These are phyloP conservation scores for Melieria picta DNA, from an alignment of 2,888 invertebrate species.

Conservation along the genomic window DNA sequence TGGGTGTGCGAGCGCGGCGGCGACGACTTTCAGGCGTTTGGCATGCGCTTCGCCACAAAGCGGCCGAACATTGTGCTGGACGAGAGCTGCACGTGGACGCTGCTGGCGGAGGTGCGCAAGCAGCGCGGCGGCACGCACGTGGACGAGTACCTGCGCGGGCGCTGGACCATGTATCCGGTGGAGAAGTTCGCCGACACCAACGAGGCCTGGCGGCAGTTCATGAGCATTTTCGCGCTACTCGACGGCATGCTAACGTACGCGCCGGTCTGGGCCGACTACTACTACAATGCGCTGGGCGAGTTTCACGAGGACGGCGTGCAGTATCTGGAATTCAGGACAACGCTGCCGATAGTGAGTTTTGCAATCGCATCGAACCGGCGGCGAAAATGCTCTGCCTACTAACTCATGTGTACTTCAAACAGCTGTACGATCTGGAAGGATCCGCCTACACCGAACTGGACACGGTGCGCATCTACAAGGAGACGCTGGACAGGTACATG, in stretches of 20 bases:
- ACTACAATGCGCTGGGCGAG: conserved; percentile 72
- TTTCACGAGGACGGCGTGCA: conserved; percentile 75
- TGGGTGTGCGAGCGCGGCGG: conserved; percentile 62
- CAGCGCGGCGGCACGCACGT: conserved; percentile 59
- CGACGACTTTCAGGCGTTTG: conserved; percentile 38
- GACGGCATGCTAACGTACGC: conserved; percentile 70
- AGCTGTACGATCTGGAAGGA: conserved; percentile 75
- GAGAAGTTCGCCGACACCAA: conserved; percentile 69
- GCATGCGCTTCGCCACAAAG: conserved; percentile 49
- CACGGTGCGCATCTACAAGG: conserved; percentile 71
- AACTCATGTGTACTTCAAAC: neutral
- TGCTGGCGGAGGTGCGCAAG: conserved; percentile 51
- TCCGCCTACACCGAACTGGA: conserved; percentile 69
- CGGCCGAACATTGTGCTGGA: conserved; percentile 39
- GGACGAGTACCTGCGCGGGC: conserved; percentile 68
- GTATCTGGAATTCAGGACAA: conserved; percentile 76
- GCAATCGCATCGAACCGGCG: neutral
- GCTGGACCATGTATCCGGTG: conserved; percentile 70
- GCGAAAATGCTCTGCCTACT: neutral
- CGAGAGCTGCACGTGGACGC: conserved; percentile 51
- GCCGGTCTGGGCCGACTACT: conserved; percentile 75
- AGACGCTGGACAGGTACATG: conserved; percentile 70
- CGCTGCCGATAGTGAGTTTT: conserved; percentile 67
- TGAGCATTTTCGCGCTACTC: conserved; percentile 69
- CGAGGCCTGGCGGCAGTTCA: conserved; percentile 72